phyloP scores from a whole-genome alignment of 2,888 invertebrate species.

The Dascillus cervinus region DNA sequence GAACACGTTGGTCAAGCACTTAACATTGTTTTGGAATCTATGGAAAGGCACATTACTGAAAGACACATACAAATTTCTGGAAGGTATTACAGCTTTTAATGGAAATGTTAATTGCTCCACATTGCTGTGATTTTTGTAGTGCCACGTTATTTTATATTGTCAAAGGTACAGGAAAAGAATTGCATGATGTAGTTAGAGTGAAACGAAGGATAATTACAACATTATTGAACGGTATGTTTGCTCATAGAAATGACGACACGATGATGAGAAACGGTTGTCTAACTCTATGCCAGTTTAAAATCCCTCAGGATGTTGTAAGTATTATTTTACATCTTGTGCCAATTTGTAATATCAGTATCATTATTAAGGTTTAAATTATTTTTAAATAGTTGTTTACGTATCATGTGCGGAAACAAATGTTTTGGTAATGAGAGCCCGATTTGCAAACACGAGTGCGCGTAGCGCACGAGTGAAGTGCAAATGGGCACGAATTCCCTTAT shows the following conservation, averaged over 20 bases:
- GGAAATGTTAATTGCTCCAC: too few relatives aligned
- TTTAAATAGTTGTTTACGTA: too few relatives aligned
- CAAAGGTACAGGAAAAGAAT: slow-evolving; percentile 73
- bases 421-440: too few relatives aligned
- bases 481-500: too few relatives aligned
- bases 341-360: too few relatives aligned
- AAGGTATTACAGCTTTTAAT: slow-evolving; percentile 51
- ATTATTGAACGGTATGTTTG: slow-evolving; percentile 82
- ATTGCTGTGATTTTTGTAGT: slow-evolving; percentile 50
- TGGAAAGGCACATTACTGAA: slow-evolving; percentile 79
- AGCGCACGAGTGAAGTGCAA: too few relatives aligned
- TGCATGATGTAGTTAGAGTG: slow-evolving; percentile 58
- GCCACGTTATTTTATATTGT: slow-evolving; percentile 93
- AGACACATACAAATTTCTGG: slow-evolving; percentile 90
- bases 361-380: too few relatives aligned
- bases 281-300: slow-evolving; percentile 89
- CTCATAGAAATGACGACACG: slow-evolving; percentile 75
- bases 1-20: slow-evolving; percentile 67
- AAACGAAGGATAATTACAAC: slow-evolving; percentile 75
- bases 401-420: too few relatives aligned
- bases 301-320: slow-evolving; percentile 88
- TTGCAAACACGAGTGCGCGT: too few relatives aligned
- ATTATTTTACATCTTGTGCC: slow-evolving; percentile 7
- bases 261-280: slow-evolving; percentile 97
- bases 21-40: slow-evolving; percentile 76